These are phyloP conservation scores for Calameuta pallipes DNA, from an alignment of 2,888 invertebrate genomes.

Conservation along the genomic window DNA sequence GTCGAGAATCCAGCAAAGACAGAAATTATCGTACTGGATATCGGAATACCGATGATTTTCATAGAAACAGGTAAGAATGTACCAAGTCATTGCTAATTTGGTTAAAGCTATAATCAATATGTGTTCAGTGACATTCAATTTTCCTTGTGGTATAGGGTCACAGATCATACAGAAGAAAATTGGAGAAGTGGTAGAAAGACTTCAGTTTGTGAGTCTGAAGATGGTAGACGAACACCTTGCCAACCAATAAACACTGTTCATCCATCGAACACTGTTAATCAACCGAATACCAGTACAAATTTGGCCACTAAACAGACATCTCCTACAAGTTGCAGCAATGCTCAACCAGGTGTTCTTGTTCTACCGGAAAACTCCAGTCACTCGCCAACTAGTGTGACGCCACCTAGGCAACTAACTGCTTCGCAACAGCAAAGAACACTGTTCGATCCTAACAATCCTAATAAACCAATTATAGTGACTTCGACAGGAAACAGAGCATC, in stretches of 20 bases:
- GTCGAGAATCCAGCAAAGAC: slow-evolving; percentile 68
- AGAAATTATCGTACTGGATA: slow-evolving; percentile 55
- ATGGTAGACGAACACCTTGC: slow-evolving; percentile 47
- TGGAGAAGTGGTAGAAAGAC: slow-evolving; percentile 60
- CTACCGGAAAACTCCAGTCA: slow-evolving; percentile 58
- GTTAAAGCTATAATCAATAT: neutral
- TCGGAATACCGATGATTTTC: slow-evolving; percentile 56
- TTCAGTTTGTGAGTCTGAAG: slow-evolving; percentile 59
- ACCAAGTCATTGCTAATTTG: neutral
- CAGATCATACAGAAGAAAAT: slow-evolving; percentile 53
- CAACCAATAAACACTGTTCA: neutral
- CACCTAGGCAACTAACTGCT: slow-evolving; percentile 23
- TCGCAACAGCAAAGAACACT: slow-evolving; percentile 68
- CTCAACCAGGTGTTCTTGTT: slow-evolving; percentile 65
- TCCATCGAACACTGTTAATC: slow-evolving; percentile 28
- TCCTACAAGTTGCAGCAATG: slow-evolving; percentile 36
- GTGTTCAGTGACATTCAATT: neutral
- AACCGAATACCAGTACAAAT: slow-evolving; percentile 43
- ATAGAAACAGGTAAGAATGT: slow-evolving; percentile 46
- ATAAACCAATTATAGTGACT: slow-evolving; percentile 79
- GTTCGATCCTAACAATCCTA: slow-evolving; percentile 75
- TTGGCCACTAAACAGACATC: slow-evolving; percentile 32
- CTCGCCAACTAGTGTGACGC: slow-evolving; percentile 21
- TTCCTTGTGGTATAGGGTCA: neutral
- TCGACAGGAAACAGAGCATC: slow-evolving; percentile 65